These are phyloP conservation scores for Epistrophella euchroma DNA, from an alignment of 2,888 invertebrate species.

Conservation along the genomic window DNA sequence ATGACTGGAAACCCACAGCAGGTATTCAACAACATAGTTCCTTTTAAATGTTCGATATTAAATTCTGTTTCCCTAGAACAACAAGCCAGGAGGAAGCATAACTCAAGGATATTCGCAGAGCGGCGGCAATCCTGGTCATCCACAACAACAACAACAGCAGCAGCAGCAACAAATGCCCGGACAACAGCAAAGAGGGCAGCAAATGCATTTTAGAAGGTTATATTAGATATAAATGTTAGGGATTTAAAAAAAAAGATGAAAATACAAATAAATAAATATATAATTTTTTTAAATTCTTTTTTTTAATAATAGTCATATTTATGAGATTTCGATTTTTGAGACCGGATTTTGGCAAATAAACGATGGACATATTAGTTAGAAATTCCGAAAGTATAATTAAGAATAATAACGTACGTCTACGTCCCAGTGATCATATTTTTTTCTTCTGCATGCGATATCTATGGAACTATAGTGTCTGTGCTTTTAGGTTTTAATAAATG, in stretches of 20 bases:
- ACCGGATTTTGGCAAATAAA: too few relatives aligned
- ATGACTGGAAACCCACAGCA: conserved; percentile 80
- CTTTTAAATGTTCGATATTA: conserved; percentile 75
- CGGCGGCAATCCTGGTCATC: conserved; percentile 82
- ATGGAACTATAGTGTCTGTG: too few relatives aligned
- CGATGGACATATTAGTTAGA: too few relatives aligned
- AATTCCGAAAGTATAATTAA: too few relatives aligned
- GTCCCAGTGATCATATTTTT: too few relatives aligned
- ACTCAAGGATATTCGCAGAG: conserved; percentile 93
- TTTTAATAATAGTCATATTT: too few relatives aligned
- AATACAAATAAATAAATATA: not conserved
- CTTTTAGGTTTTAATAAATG: too few relatives aligned
- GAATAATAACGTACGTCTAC: too few relatives aligned
- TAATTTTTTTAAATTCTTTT: not conserved
- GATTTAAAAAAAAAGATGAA: not conserved
- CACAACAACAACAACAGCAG: conserved; percentile 76
- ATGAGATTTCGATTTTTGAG: too few relatives aligned
- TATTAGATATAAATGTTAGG: conserved; percentile 55
- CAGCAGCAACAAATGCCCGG: conserved; percentile 80
- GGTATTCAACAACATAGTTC: conserved; percentile 68
- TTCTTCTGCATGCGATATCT: too few relatives aligned
- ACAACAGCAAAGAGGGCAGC: conserved; percentile 79
- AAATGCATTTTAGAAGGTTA: conserved; percentile 80
- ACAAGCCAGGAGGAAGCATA: conserved; percentile 92
- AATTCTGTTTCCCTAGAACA: conserved; percentile 84